Conservation (phyloP, 1,140 invertebrate species). For the Heterodera schachtii region DNA sequence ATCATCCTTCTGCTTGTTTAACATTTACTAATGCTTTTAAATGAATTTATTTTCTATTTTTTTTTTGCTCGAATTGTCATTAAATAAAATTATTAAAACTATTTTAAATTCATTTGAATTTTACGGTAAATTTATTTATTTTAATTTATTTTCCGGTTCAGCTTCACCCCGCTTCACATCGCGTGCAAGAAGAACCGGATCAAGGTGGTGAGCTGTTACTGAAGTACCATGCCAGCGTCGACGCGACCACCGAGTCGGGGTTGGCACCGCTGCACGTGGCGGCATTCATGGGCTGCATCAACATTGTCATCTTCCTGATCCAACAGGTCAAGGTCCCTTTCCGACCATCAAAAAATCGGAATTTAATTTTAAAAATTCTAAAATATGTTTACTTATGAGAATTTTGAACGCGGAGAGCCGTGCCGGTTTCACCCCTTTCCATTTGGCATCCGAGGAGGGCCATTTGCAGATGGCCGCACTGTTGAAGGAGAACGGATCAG, state of each 20-base stretch:
- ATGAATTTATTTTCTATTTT: background rate
- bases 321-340: conserved; percentile 88
- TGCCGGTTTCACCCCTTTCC: conserved; percentile 87
- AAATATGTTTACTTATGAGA: too few species aligned
- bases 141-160: too few species aligned
- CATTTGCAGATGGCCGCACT: conserved; percentile 92
- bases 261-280: conserved; percentile 96
- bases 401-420: conserved; percentile 93
- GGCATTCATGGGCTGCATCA: conserved; percentile 98
- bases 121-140: too few species aligned
- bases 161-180: conserved; percentile 89
- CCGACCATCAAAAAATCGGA: too few species aligned
- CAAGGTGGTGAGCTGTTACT: conserved; percentile 86
- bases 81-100: too few species aligned
- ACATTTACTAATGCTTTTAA: too few species aligned
- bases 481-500: conserved; percentile 80
- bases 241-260: conserved; percentile 86
- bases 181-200: conserved; percentile 96
- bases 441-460: conserved; percentile 88
- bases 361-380: too few species aligned
- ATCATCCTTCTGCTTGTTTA: too few species aligned
- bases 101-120: too few species aligned
- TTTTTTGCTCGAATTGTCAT: background rate
- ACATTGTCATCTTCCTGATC: conserved; percentile 94
- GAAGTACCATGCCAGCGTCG: conserved; percentile 86